phyloP scores from a whole-genome alignment of 2,888 invertebrate genomes.

The Lochmaea capreae region DNA sequence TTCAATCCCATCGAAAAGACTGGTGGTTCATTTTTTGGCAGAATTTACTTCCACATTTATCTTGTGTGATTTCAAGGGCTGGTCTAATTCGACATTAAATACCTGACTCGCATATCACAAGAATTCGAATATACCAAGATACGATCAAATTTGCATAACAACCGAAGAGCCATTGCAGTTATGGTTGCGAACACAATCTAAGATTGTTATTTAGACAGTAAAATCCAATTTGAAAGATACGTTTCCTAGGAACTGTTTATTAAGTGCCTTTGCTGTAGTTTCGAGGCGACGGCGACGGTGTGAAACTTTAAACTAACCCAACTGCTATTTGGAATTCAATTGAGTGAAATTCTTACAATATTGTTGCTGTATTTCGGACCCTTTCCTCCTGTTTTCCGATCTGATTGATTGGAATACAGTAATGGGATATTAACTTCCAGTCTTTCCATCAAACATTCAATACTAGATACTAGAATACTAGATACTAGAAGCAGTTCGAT shows the following conservation, averaged over 20 bases:
- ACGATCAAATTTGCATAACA: conserved; percentile 24
- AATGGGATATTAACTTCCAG: too few species aligned
- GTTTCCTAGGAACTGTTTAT: background rate
- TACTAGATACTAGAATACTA: too few species aligned
- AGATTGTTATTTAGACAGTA: background rate
- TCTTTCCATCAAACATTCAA: too few species aligned
- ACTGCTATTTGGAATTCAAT: too few species aligned
- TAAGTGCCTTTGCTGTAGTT: background rate
- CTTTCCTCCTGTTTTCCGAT: too few species aligned
- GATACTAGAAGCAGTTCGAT: too few species aligned
- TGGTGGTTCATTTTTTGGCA: too few species aligned
- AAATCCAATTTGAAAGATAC: background rate
- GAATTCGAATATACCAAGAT: conserved; percentile 27
- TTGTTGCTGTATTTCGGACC: too few species aligned
- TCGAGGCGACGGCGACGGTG: background rate
- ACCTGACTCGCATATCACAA: conserved; percentile 21
- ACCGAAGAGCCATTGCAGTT: conserved; percentile 16
- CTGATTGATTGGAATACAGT: too few species aligned
- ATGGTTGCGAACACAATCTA: background rate
- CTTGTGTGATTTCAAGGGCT: background rate
- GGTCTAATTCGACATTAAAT: background rate
- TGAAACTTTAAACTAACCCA: background rate
- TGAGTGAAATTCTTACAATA: too few species aligned
- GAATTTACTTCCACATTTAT: conserved; percentile 2
- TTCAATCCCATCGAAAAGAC: too few species aligned